A percentile compares a stretch with the other conserved stretches of the same genome.
Conservation (phyloP, 2,113 vertebrate genomes). For the Boulengeromyrus knoepffleri region DNA sequence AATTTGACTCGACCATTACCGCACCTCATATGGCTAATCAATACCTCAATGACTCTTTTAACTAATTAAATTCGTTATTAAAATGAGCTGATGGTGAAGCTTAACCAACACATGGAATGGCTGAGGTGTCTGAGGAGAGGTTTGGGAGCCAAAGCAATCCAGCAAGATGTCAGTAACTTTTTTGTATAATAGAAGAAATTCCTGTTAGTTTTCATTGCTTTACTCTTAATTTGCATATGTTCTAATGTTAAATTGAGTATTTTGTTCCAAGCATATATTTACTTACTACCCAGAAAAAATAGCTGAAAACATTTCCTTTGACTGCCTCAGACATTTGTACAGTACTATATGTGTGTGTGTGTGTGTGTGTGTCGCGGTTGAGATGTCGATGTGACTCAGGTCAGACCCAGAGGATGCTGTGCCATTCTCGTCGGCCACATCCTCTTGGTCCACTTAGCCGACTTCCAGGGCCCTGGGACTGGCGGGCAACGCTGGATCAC, state of each 20-base stretch:
- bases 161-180: background rate
- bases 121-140: background rate
- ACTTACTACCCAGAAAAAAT: background rate
- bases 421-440: background rate
- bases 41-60: background rate
- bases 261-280: background rate
- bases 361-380: background rate
- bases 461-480: background rate
- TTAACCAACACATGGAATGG: background rate
- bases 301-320: background rate
- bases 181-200: background rate
- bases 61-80: background rate
- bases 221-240: background rate
- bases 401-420: background rate
- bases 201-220: background rate
- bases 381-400: background rate
- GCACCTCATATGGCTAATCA: background rate
- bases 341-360: background rate
- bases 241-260: background rate
- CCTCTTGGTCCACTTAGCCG: background rate
- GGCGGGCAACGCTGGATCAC: background rate
- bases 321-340: background rate
- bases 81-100: background rate
- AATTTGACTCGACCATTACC: background rate
- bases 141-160: background rate